A percentile compares a stretch with the other conserved stretches of the same genome.
These are phyloP conservation scores for Dromaius novaehollandiae DNA, from an alignment of 2,113 vertebrate species.

Conservation along the genomic window DNA sequence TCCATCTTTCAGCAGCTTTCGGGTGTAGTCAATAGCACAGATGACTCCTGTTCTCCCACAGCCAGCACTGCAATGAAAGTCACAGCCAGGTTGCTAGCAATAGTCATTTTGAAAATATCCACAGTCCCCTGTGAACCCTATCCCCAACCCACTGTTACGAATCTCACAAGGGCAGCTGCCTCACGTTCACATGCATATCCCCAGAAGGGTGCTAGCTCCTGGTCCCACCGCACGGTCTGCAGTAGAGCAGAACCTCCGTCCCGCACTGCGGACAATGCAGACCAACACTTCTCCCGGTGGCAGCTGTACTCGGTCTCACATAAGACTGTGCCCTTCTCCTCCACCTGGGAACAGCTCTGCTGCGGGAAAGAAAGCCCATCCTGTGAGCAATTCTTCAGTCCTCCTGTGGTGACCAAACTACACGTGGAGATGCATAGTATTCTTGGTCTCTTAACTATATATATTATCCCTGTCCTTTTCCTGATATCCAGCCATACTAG, in stretches of 20 bases:
- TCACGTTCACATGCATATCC: too few species aligned
- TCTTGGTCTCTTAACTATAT: not conserved
- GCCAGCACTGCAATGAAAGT: slow-evolving; percentile 85
- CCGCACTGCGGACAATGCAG: not conserved
- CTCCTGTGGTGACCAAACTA: not conserved
- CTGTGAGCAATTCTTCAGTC: fast-evolving
- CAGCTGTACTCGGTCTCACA: not conserved
- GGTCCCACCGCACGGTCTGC: not conserved
- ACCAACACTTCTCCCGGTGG: not conserved
- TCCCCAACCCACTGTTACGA: not conserved
- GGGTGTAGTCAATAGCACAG: slow-evolving; percentile 92
- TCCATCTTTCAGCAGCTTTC: slow-evolving; percentile 88
- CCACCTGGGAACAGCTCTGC: not conserved
- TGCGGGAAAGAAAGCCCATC: not conserved
- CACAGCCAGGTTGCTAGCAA: not conserved
- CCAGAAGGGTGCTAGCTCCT: not conserved
- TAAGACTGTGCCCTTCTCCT: not conserved
- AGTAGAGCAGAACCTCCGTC: not conserved
- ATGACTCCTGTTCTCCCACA: slow-evolving; percentile 94
- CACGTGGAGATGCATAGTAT: fast-evolving
- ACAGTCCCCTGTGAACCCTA: not conserved
- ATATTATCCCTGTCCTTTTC: not conserved
- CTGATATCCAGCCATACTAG: fast-evolving
- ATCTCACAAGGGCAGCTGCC: too few species aligned
- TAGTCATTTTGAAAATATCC: not conserved